Base-by-base conservation (phyloP, 2,797 vertebrate species). In the Eremophila alpestris region DNA sequence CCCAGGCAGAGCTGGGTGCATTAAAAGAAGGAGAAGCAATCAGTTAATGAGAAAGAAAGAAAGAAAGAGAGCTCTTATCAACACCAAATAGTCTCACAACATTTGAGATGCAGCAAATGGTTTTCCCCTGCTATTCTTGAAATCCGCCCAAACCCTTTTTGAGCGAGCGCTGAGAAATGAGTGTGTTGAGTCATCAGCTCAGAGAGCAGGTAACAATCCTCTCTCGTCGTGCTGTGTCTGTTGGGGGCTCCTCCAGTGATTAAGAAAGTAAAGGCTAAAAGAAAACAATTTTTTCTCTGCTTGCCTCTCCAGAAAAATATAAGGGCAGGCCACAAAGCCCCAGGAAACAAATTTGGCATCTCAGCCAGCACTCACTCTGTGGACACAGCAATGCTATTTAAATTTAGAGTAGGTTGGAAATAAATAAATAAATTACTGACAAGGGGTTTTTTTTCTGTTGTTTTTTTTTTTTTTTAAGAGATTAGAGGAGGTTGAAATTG, bases 161-260 rank as follows among this genome's bases (percentile, higher is more conserved):
- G 68, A 68, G 56, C 62, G 13, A 56, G 81, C 71, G 21, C 81
- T 65, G 63, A 96, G 83, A 49, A 97, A 87, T 54, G 20, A 89
- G 77, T 40, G 20, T 21, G 78, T 94, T 94, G 97, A 97, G 71
- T 96, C 92, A 96, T 87, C 94, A 76, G 67, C 89, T 81, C 77
- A 59, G 76, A 78, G 85, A 91, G 87, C 83, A 93, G 93, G 90
- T 95, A 96, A 88, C 94, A 96, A 95, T 73, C 84, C 45, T 68
- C 88, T 77, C 68, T 95, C 54, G 45, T 86, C 91, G 19, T 45
- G 85, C 95, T 96, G 92, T 82, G 93, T 94, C 96, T 92, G 88
- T 69, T 96, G 93, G 88, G 78, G 89, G 96, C 96, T 97, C 97
- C 93, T 95, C 77, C 59, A 94, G 91, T 85, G 92, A 96, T 95